Percentiles rank a stretch among this genome's conserved stretches.
These are phyloP conservation scores for Brachionus rotundiformis DNA, from an alignment of 1,140 invertebrate genomes.

Conservation along the genomic window DNA sequence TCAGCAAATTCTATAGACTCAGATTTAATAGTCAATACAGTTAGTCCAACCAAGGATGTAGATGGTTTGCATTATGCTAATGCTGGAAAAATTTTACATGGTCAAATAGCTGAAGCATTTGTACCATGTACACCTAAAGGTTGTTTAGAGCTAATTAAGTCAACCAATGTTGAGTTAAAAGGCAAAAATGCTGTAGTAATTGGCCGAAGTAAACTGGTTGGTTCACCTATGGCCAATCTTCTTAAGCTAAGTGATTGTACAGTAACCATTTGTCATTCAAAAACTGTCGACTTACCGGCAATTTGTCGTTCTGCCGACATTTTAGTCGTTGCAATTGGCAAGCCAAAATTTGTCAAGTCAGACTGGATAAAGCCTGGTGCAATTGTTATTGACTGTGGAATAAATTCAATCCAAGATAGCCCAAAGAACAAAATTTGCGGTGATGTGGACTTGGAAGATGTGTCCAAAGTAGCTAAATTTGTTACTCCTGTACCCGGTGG, in stretches of 20 bases:
- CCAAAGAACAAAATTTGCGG: slow-evolving; percentile 65
- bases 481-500: slow-evolving; percentile 97
- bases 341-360: slow-evolving; percentile 84
- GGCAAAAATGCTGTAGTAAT: slow-evolving; percentile 88
- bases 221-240: slow-evolving; percentile 77
- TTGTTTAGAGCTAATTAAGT: slow-evolving; percentile 85
- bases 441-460: slow-evolving; percentile 86
- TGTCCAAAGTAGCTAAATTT: slow-evolving; percentile 72
- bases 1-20: slow-evolving; percentile 78
- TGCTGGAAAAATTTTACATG: slow-evolving; percentile 76
- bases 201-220: slow-evolving; percentile 95
- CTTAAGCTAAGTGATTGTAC: slow-evolving; percentile 72
- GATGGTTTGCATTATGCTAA: slow-evolving; percentile 92
- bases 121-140: slow-evolving; percentile 89
- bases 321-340: slow-evolving; percentile 90
- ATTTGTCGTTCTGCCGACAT: slow-evolving; percentile 79
- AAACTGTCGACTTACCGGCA: slow-evolving; percentile 78
- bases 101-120: slow-evolving; percentile 73
- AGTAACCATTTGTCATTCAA: slow-evolving; percentile 93
- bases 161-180: slow-evolving; percentile 69
- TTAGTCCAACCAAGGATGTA: slow-evolving; percentile 85
- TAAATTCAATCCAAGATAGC: slow-evolving; percentile 77
- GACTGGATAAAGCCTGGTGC: slow-evolving; percentile 97
- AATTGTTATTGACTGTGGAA: slow-evolving; percentile 99
- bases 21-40: slow-evolving; percentile 80